phyloP scores from a whole-genome alignment of 2,113 vertebrate species.

The Ctenodactylus gundi region DNA sequence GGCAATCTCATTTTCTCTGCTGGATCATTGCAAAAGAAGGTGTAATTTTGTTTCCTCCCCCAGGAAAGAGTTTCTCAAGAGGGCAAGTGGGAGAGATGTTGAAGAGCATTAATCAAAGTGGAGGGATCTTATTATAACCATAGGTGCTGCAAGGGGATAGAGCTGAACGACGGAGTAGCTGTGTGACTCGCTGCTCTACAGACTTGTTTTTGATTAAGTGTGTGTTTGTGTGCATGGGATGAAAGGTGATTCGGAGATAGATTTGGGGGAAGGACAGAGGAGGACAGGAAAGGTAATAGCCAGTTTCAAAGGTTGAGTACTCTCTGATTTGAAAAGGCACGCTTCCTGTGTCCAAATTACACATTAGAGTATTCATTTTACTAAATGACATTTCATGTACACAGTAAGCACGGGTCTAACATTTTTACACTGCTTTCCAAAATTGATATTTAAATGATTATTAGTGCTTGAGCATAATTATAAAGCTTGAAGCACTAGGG shows the following conservation, averaged over 20 bases:
- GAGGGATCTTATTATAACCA: conserved; percentile 8
- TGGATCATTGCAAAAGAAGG: conserved; percentile 67
- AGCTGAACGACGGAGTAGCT: conserved; percentile 52
- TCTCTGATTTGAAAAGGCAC: conserved; percentile 28
- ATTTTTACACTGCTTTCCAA: background rate
- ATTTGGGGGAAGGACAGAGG: conserved; percentile 15
- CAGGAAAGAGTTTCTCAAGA: conserved; percentile 65
- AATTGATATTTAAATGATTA: conserved; percentile 6
- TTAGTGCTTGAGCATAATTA: background rate
- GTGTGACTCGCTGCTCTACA: background rate
- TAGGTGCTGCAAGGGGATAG: background rate
- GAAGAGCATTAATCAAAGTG: conserved; percentile 57
- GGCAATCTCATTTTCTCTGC: conserved; percentile 63
- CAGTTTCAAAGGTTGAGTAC: conserved; percentile 35
- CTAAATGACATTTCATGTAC: conserved; percentile 21
- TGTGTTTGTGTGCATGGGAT: background rate
- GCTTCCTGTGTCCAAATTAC: background rate
- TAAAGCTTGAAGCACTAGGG: conserved; percentile 9
- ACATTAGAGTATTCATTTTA: background rate
- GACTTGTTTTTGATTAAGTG: conserved; percentile 47
- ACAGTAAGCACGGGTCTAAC: background rate
- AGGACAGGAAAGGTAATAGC: background rate
- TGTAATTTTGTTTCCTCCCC: conserved; percentile 70
- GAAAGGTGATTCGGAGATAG: conserved; percentile 32
- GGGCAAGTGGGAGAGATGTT: conserved; percentile 49